A percentile compares a stretch with the other conserved stretches of the same genome.
Conservation (phyloP, 30 jellyfish, hydroid and myxozoan species). For the Turritopsis dohrnii region DNA sequence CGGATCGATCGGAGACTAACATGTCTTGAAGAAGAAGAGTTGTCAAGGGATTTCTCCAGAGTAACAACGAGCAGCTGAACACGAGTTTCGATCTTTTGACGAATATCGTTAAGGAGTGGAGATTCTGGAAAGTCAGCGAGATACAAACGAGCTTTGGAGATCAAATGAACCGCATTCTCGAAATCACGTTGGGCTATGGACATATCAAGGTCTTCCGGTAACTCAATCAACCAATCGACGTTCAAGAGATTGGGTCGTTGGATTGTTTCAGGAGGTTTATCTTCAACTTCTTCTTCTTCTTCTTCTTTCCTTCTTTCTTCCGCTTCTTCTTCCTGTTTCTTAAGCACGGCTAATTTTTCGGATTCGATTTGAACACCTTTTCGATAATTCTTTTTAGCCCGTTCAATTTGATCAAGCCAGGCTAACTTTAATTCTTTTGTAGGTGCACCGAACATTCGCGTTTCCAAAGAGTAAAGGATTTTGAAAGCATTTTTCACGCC, state of each 20-base stretch:
- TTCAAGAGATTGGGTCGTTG: slow-evolving; percentile 71
- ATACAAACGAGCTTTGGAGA: slow-evolving; percentile 77
- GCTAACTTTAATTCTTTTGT: slow-evolving; percentile 68
- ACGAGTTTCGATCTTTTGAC: slow-evolving; percentile 56
- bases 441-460: slow-evolving; percentile 89
- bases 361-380: slow-evolving; percentile 51
- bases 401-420: slow-evolving; percentile 86
- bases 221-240: slow-evolving; percentile 86
- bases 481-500: slow-evolving; percentile 88
- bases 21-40: slow-evolving; percentile 83
- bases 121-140: slow-evolving; percentile 86
- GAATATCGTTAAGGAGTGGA: slow-evolving; percentile 50
- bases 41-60: slow-evolving; percentile 82
- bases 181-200: slow-evolving; percentile 90
- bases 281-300: slow-evolving; percentile 15
- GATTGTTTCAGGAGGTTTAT: not conserved
- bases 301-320: slow-evolving; percentile 5
- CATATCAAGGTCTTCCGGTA: slow-evolving; percentile 98
- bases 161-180: slow-evolving; percentile 78
- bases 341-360: not conserved
- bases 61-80: slow-evolving; percentile 58
- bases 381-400: slow-evolving; percentile 75
- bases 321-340: slow-evolving; percentile 1
- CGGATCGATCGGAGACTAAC: slow-evolving; percentile 88
- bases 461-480: slow-evolving; percentile 64